Evolutionary conservation across 1,140 invertebrate species (phyloP), one percentile per base, ranked within the genome.

Genomic region (silkworm (Bombyx mori)): DNA sequence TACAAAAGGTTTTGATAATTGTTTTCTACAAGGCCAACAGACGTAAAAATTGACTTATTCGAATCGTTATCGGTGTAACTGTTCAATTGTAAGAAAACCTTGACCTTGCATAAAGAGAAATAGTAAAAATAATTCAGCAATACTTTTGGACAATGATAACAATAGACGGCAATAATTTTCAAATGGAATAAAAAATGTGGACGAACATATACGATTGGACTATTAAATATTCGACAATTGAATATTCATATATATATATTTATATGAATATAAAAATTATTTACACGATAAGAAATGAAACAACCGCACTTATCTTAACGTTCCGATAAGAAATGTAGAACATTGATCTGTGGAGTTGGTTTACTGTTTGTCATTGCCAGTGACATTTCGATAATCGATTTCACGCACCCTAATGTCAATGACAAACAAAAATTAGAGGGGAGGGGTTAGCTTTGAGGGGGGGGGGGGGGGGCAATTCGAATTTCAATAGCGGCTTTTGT

Each of bases 111-210:
- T 58, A 54, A 55, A 65, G 57, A 64, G 62, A 64, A 68, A 61
- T 68, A 70, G 45, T 61, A 66, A 67, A 66, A 67, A 64, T 61
- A 65, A 69, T 67, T 64, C 46, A 57, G 63, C 65, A 73, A 72
- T 71, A 73, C 58, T 66, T 70, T 75, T 85, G 82, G 79, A 85
- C 78, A 74, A 71, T 66, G 74, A 74, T 79, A 78, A 79, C 68
- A 63, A 66, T 61, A 79, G 79, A 85, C 79, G 79, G 82, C 73
- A 85, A 80, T 81, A 72, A 69, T 77, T 80, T 77, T 77, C 66
- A 57, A 73, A 70, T 78, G 78, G 77, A 82, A 85, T 85, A 65
- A 79, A 50, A 51, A 82, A 77, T 68, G 75, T 82, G 82, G 82
- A 85, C 82, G 82, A 85, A 82, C 75, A 77, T 76, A 81, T 18